Conservation (phyloP, 2,113 vertebrate species). For the Tupaia chinensis region DNA sequence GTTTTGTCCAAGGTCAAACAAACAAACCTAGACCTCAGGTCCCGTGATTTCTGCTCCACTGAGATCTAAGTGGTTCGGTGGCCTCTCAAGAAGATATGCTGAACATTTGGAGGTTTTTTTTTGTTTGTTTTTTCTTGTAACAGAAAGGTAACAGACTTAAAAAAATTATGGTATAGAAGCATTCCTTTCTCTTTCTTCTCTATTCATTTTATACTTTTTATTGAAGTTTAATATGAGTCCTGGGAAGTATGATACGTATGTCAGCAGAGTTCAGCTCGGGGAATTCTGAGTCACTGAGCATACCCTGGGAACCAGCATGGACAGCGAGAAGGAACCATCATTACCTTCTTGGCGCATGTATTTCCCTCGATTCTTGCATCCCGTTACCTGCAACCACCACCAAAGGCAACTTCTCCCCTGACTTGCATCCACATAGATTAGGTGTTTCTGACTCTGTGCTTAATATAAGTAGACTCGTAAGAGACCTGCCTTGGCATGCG, state of each 20-base stretch:
- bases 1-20: slow-evolving; percentile 16
- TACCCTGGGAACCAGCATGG: neutral
- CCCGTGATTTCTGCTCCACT: neutral
- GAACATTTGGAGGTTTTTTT: neutral
- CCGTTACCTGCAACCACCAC: neutral
- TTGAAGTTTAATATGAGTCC: neutral
- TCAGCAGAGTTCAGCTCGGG: neutral
- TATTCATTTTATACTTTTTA: neutral
- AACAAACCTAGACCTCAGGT: neutral
- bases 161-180: neutral
- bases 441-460: neutral
- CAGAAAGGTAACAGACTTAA: slow-evolving; percentile 48
- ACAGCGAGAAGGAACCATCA: neutral
- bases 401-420: neutral
- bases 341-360: neutral
- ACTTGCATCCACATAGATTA: neutral
- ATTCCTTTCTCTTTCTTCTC: slow-evolving; percentile 39
- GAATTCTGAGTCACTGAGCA: neutral
- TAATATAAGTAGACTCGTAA: neutral
- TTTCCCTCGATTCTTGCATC: rapidly evolving
- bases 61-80: slow-evolving; percentile 2
- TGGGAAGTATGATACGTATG: neutral
- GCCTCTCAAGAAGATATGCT: slow-evolving; percentile 53
- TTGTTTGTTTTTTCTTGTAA: slow-evolving; percentile 62
- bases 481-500: neutral